Base-by-base conservation (phyloP, 2,797 vertebrate species). In the Sarcoramphus papa region DNA sequence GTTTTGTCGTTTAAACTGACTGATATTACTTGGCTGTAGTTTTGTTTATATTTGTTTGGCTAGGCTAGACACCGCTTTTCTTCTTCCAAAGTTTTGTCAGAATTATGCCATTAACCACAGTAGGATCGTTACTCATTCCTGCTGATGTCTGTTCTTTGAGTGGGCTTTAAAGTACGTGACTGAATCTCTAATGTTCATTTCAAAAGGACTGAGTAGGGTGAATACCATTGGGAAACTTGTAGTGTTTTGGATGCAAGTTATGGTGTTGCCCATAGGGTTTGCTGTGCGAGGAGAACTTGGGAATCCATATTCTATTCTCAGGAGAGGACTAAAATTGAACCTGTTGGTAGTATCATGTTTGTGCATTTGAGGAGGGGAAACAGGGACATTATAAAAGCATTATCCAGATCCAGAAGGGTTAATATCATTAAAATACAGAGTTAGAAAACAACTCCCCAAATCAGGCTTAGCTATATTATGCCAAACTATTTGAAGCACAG, bases 41-140 rank as follows among this genome's bases (percentile, higher is more conserved):
- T 84, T 37, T 86, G 88, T 92, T 90, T 94, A 3, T 95, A 2
- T 97, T 95, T 96, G 56, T 86, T 95, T 85, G 90, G 76, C 90
- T 76, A 25, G 90, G 73, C 72, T 63, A 64, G 67, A 47, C 89
- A 15, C 40, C 0, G 18, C 62, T 88, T 60, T 65, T 82, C 77
- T 68, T 83, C 79, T 82, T 67, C 79, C 24, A 28, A 54, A 83
- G 74, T 81, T 90, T 74, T 84, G 85, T 88, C 69, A 77, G 91
- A 88, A 72, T 75, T 23, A 3, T 65, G 91, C 75, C 1, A 2
- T 85, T 88, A 82, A 72, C 88, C 68, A 48, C 94, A 86, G 92
- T 22, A 64, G 70, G 92, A 43, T 85, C 1, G 5, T 90, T 93
- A 70, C 84, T 94, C 89, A 37, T 93, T 92, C 69, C 69, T 95